Evolutionary conservation across 2,113 vertebrate genomes (phyloP).

Genomic region (Lepus americanus): DNA sequence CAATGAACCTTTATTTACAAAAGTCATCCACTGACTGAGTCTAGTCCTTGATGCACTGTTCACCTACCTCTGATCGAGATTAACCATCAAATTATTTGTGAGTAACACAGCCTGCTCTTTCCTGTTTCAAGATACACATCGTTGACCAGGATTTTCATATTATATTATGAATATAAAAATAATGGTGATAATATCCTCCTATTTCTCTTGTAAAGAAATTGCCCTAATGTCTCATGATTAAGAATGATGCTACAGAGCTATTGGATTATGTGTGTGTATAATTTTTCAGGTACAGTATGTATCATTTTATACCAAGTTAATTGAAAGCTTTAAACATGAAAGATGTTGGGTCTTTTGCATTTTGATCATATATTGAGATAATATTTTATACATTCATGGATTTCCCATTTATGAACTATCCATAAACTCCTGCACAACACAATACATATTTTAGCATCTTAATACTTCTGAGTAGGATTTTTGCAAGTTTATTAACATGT

Average conservation of each 20-base stretch:
- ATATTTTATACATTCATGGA: background rate
- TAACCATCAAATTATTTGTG: background rate
- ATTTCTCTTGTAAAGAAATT: slow-evolving; percentile 25
- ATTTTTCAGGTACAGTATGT: background rate
- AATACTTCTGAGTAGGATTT: background rate
- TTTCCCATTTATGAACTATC: slow-evolving; percentile 14
- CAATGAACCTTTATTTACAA: slow-evolving; percentile 32
- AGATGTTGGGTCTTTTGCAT: background rate
- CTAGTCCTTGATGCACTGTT: background rate
- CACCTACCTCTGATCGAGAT: background rate
- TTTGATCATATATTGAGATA: slow-evolving; percentile 7
- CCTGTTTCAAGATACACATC: background rate
- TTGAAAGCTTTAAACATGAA: slow-evolving; percentile 5
- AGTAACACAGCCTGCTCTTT: background rate
- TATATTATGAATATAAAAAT: background rate
- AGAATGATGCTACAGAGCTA: background rate
- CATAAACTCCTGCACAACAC: slow-evolving; percentile 2
- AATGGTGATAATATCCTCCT: background rate
- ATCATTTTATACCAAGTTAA: slow-evolving; percentile 35
- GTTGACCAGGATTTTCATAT: background rate
- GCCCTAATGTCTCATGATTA: background rate
- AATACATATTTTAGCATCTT: slow-evolving; percentile 22
- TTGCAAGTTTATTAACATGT: background rate
- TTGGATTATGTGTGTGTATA: background rate
- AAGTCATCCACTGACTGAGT: background rate